Evolutionary conservation across 2,888 invertebrate genomes (phyloP).

Genomic region (Eurytoma californica): DNA sequence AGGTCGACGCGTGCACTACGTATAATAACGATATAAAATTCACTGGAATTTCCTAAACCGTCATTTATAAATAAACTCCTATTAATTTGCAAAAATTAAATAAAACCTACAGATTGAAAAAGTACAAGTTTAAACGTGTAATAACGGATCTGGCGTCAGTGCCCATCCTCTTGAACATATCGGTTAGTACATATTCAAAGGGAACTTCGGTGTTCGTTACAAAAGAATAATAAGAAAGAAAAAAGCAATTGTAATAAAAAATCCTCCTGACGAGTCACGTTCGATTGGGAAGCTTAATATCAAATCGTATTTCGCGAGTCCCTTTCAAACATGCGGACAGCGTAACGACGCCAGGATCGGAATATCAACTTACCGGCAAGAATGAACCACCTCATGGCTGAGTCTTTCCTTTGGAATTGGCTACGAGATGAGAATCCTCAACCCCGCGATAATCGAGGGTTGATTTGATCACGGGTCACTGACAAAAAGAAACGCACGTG

Average conservation of each 20-base stretch:
- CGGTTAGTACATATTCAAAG: slow-evolving; percentile 23
- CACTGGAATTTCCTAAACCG: not conserved
- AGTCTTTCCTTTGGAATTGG: not conserved
- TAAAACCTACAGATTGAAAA: too few relatives aligned
- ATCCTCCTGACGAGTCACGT: slow-evolving; percentile 4
- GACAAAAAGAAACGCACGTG: slow-evolving; percentile 11
- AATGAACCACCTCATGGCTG: slow-evolving; percentile 25
- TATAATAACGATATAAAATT: not conserved
- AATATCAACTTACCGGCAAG: slow-evolving; percentile 30
- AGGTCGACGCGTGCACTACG: too few relatives aligned
- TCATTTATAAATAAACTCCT: too few relatives aligned
- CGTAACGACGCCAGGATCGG: not conserved
- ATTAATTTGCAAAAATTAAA: too few relatives aligned
- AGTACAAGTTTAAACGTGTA: too few relatives aligned
- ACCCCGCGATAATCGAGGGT: not conserved
- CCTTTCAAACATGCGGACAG: not conserved
- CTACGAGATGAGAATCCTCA: not conserved
- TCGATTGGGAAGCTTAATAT: not conserved
- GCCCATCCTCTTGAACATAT: too few relatives aligned
- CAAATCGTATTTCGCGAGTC: not conserved
- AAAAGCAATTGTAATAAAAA: slow-evolving; percentile 19
- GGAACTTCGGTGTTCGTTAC: not conserved
- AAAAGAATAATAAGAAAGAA: slow-evolving; percentile 1
- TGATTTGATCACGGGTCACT: not conserved
- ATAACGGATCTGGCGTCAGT: not conserved